Evolutionary conservation across 2,113 vertebrate species (phyloP).

Genomic region (Neotoma lepida): DNA sequence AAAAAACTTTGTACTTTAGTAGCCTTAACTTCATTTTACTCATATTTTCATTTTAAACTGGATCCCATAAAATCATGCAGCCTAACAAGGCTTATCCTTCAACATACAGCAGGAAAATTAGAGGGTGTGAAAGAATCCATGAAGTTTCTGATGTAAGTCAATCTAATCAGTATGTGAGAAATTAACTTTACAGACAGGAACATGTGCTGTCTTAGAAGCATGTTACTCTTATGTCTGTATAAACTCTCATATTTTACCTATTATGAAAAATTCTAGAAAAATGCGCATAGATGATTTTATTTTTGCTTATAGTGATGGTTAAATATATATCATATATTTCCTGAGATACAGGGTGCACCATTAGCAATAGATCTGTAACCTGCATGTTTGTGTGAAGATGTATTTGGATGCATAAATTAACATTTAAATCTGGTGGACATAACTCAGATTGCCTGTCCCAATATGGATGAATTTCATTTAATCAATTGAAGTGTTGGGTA

Average conservation of each 20-base stretch:
- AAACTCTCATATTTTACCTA: background rate
- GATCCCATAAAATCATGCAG: background rate
- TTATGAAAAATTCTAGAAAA: background rate
- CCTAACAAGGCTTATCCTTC: background rate
- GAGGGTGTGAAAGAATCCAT: background rate
- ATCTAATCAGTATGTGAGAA: background rate
- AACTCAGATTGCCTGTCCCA: background rate
- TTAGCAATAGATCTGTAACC: background rate
- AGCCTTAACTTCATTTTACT: background rate
- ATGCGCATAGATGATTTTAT: background rate
- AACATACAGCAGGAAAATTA: background rate
- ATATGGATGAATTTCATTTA: background rate
- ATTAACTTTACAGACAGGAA: background rate
- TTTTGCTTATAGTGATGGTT: background rate
- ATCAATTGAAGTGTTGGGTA: background rate
- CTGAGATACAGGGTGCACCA: background rate
- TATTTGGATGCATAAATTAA: background rate
- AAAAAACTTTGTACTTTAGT: background rate
- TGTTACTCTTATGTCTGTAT: background rate
- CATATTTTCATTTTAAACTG: conserved; percentile 17
- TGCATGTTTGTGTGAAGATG: background rate
- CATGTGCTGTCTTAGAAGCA: background rate
- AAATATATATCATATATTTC: background rate
- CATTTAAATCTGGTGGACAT: background rate
- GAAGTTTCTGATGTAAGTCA: background rate